Evolutionary conservation across 2,888 invertebrate species (phyloP), one percentile per base, ranked within the genome.

Genomic region (Alcis repandata): DNA sequence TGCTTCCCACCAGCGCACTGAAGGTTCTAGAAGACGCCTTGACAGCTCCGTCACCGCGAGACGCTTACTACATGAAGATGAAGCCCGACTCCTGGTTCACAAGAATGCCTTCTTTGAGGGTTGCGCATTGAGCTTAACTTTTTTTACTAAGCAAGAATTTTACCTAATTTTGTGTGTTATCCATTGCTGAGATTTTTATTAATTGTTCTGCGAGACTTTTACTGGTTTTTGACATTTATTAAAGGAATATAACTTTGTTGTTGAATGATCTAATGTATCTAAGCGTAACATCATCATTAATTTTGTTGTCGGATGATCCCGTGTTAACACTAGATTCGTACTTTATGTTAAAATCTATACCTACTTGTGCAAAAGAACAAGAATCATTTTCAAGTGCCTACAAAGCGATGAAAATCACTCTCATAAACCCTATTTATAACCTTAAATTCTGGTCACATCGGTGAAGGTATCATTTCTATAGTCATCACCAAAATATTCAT

Each of bases 21-120:
- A 94, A 94, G 75, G 91, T 94, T 19, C 90, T 96, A 54, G 95
- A 95, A 77, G 95, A 95, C 56, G 95, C 95, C 9, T 91, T 96
- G 15, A 94, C 92, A 71, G 90, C 94, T 51, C 93, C 92, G 15
- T 85, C 94, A 27, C 95, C 95, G 20, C 91, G 92, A 71, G 94
- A 95, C 79, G 84, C 90, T 33, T 94, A 94, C 79, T 92, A 93
- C 70, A 81, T 94, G 71, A 93, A 92, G 78, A 86, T 92, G 76
- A 93, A 93, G 73, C 90, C 87, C 51, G 93, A 94, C 72, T 92
- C 93, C 32, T 94, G 94, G 94, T 93, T 94, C 74, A 92, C 91
- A 22, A 86, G 93, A 68, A 90, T 91, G 87, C 94, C 94, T n/a
- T 94, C 94, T 1, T 73, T 94, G 62, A 88, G 93, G 79, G 90